Conservation (phyloP, 2,797 vertebrate genomes). For the Menidia menidia region DNA sequence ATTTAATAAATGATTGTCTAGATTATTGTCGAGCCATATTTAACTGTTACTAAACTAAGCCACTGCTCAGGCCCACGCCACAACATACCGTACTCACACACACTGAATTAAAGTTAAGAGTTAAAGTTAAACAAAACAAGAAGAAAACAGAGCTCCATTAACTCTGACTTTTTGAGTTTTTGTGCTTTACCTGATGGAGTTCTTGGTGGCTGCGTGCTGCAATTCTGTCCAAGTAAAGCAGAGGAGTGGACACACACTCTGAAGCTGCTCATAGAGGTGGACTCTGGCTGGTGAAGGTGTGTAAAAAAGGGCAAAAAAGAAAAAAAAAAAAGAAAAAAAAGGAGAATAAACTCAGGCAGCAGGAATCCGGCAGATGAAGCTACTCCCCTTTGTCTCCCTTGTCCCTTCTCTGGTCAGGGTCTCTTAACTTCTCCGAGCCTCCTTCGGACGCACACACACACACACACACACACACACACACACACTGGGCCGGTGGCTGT, state of each 20-base stretch:
- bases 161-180: not conserved
- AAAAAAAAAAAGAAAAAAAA: slow-evolving; percentile 9
- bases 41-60: too few species aligned
- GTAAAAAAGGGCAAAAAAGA: too few species aligned
- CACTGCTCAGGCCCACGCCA: slow-evolving; percentile 1
- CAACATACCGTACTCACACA: not conserved
- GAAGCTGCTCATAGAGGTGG: slow-evolving; percentile 23
- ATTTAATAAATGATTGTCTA: too few species aligned
- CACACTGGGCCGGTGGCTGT: slow-evolving; percentile 39
- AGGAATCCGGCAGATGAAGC: slow-evolving; percentile 39
- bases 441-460: slow-evolving; percentile 3
- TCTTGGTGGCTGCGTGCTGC: slow-evolving; percentile 15
- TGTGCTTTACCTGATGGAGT: slow-evolving; percentile 57
- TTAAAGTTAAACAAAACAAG: not conserved
- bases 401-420: slow-evolving; percentile 13
- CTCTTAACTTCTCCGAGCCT: slow-evolving; percentile 36
- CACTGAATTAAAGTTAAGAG: too few species aligned
- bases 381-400: slow-evolving; percentile 5
- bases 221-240: slow-evolving; percentile 36
- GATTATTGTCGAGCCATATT: too few species aligned
- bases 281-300: slow-evolving; percentile 29
- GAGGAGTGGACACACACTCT: slow-evolving; percentile 17
- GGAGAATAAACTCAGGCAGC: slow-evolving; percentile 11
- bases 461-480: slow-evolving; percentile 27
- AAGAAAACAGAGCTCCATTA: slow-evolving; percentile 6